These are phyloP conservation scores for Himalopsyche phryganea DNA, from an alignment of 1,140 invertebrate genomes.

Conservation along the genomic window DNA sequence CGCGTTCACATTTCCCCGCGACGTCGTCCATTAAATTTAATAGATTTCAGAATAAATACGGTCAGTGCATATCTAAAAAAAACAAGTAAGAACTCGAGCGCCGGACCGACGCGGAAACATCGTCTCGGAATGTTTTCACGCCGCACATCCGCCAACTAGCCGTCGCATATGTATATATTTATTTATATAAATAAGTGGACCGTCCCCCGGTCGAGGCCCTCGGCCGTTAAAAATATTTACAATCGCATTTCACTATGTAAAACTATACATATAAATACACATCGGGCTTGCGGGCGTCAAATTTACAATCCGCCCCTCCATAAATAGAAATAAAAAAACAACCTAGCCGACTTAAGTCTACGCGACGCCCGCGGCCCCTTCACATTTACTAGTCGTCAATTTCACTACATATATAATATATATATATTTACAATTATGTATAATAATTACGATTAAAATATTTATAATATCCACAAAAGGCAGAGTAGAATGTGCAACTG, in stretches of 20 bases:
- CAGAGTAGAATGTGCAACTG: too few species aligned
- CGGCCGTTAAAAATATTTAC: neutral
- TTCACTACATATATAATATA: neutral
- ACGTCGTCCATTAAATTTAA: conserved; percentile 31
- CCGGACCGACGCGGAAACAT: conserved; percentile 19
- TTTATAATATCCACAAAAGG: too few species aligned
- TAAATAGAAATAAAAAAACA: too few species aligned
- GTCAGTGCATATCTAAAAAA: conserved; percentile 33
- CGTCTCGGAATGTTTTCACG: conserved; percentile 24
- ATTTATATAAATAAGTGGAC: conserved; percentile 27
- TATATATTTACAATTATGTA: conserved; percentile 15
- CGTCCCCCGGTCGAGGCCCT: conserved; percentile 4
- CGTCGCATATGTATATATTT: conserved; percentile 24
- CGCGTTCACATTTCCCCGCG: too few species aligned
- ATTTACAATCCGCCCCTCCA: neutral
- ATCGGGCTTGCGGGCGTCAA: neutral
- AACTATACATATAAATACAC: conserved; percentile 30
- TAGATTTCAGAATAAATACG: conserved; percentile 39
- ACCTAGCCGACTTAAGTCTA: too few species aligned
- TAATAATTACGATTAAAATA: too few species aligned
- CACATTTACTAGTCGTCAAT: too few species aligned
- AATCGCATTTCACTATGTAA: conserved; percentile 20
- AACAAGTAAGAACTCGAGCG: conserved; percentile 24
- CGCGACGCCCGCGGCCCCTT: too few species aligned
- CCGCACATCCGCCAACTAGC: conserved; percentile 7